Evolutionary conservation across 2,113 vertebrate genomes (phyloP).

Genomic region (Prunella fulvescens): DNA sequence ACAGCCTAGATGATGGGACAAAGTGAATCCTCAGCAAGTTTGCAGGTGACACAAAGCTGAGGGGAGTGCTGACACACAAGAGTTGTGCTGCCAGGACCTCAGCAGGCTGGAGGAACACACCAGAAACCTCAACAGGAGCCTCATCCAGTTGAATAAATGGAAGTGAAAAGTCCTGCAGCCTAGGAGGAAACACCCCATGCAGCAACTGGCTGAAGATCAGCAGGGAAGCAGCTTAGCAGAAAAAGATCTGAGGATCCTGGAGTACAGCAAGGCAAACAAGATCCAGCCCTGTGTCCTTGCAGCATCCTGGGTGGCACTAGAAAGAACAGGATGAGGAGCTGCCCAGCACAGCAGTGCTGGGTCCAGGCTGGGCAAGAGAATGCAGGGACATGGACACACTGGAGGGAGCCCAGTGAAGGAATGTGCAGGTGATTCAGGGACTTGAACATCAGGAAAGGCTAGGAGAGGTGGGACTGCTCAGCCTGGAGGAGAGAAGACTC

Average conservation of each 20-base stretch:
- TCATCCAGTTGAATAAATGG: neutral
- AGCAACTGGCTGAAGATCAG: neutral
- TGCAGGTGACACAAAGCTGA: neutral
- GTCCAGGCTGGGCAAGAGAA: neutral
- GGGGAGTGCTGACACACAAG: neutral
- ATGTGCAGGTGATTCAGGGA: neutral
- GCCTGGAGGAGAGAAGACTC: neutral
- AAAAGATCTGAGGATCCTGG: neutral
- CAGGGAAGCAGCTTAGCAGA: neutral
- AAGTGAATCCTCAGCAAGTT: neutral
- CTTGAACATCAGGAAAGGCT: neutral
- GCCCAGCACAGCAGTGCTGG: neutral
- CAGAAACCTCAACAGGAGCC: neutral
- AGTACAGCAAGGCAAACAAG: neutral
- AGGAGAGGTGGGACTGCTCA: neutral
- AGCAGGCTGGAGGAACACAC: neutral
- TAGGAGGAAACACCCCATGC: neutral
- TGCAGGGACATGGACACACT: neutral
- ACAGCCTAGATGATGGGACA: neutral
- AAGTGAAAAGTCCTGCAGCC: neutral
- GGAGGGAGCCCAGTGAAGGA: neutral
- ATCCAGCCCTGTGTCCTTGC: neutral
- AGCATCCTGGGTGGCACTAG: neutral
- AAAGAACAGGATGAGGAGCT: neutral
- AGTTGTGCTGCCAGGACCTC: neutral